phyloP scores from a whole-genome alignment of 2,113 vertebrate species.

The Triplophysa rosa region DNA sequence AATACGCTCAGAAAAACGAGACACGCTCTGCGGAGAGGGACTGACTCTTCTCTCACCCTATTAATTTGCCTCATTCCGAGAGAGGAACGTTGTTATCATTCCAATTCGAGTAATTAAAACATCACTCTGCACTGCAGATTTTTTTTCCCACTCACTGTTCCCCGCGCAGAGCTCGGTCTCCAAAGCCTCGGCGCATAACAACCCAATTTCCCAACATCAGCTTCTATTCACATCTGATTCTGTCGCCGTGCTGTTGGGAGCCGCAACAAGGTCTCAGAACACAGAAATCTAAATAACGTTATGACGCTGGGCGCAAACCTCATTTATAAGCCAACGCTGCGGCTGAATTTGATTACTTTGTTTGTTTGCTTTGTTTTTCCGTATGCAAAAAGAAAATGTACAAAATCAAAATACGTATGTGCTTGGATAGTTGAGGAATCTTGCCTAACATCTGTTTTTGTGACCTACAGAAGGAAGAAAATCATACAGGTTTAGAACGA shows the following conservation, averaged over 20 bases:
- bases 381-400: slow-evolving; percentile 76
- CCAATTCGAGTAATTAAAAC: slow-evolving; percentile 77
- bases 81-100: slow-evolving; percentile 67
- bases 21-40: slow-evolving; percentile 43
- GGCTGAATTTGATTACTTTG: slow-evolving; percentile 93
- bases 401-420: slow-evolving; percentile 73
- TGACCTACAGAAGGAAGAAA: too few relatives aligned
- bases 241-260: slow-evolving; percentile 93
- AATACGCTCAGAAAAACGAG: slow-evolving; percentile 47
- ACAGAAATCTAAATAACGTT: slow-evolving; percentile 98
- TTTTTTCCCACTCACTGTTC: slow-evolving; percentile 52
- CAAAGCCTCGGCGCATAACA: slow-evolving; percentile 93
- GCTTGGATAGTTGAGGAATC: slow-evolving; percentile 45
- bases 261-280: slow-evolving; percentile 91
- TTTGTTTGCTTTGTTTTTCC: slow-evolving; percentile 72
- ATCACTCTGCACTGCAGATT: slow-evolving; percentile 73
- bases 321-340: slow-evolving; percentile 97
- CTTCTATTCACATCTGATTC: slow-evolving; percentile 98
- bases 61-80: slow-evolving; percentile 68
- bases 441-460: background rate
- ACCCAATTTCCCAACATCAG: slow-evolving; percentile 98
- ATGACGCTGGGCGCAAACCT: slow-evolving; percentile 92
- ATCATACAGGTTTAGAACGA: too few relatives aligned
- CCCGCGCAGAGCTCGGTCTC: slow-evolving; percentile 79
- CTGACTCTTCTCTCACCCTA: slow-evolving; percentile 59